These are phyloP conservation scores for Sisor rabdophorus DNA, from an alignment of 2,113 vertebrate genomes.

Conservation along the genomic window DNA sequence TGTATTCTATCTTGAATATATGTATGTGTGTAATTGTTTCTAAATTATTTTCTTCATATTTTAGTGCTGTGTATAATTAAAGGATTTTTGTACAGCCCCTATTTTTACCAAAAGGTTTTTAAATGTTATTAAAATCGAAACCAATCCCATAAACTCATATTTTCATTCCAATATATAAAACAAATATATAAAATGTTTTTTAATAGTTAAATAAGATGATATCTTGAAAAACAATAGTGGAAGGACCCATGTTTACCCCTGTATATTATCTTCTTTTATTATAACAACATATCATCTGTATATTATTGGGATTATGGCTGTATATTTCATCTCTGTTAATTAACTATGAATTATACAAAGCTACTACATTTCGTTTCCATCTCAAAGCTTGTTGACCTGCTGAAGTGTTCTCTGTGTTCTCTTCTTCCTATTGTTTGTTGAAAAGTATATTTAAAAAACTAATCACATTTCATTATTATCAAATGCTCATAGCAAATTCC, in stretches of 20 bases:
- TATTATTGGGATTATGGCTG: too few species aligned
- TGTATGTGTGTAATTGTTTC: conserved; percentile 4
- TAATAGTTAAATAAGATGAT: too few species aligned
- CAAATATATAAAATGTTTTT: too few species aligned
- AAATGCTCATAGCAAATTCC: conserved; percentile 15
- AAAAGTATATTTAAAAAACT: conserved; percentile 7
- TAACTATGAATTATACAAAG: conserved; percentile 5
- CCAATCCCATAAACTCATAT: too few species aligned
- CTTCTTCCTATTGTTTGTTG: background rate
- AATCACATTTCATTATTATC: conserved; percentile 14
- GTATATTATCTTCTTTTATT: too few species aligned
- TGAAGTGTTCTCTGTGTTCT: conserved; percentile 19
- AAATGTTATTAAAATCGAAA: too few species aligned
- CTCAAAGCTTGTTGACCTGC: conserved; percentile 15
- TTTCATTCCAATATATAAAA: too few species aligned
- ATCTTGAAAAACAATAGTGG: too few species aligned
- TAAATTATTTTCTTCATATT: background rate
- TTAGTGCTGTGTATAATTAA: background rate
- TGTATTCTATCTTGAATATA: background rate
- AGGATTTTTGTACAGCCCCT: background rate
- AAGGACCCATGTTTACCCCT: too few species aligned
- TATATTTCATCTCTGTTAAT: background rate
- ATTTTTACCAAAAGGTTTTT: too few species aligned
- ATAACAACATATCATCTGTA: too few species aligned
- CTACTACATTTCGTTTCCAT: background rate